These are phyloP conservation scores for Phalloptychus januarius DNA, from an alignment of 2,797 vertebrate genomes.

Conservation along the genomic window DNA sequence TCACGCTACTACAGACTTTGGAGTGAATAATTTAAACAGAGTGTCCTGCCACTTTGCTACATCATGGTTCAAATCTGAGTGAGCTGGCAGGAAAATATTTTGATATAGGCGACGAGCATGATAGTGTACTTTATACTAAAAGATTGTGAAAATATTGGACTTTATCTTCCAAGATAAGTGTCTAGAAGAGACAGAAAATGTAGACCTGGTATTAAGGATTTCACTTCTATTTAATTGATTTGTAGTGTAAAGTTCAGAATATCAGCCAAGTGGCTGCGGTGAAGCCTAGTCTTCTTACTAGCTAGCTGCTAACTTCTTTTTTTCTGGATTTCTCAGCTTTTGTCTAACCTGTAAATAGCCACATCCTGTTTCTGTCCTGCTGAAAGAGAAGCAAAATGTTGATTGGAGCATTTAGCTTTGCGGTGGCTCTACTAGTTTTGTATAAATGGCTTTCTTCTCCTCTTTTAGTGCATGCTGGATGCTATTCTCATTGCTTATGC, in stretches of 20 bases:
- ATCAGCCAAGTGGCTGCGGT: constrained; percentile 32
- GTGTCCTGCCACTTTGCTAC: constrained; percentile 26
- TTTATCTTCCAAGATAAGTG: constrained; percentile 31
- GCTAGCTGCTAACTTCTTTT: constrained; percentile 72
- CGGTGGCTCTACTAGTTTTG: constrained; percentile 44
- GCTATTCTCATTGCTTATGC: constrained; percentile 54
- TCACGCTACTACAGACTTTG: constrained; percentile 43
- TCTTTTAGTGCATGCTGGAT: constrained; percentile 67
- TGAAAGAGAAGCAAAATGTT: constrained; percentile 61
- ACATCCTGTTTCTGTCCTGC: constrained; percentile 42
- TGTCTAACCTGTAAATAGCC: constrained; percentile 63
- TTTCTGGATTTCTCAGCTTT: constrained; percentile 6
- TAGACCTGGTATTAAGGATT: constrained; percentile 17
- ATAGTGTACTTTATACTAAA: background rate
- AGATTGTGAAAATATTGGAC: constrained; percentile 12
- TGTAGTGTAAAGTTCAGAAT: constrained; percentile 33
- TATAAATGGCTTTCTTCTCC: constrained; percentile 38
- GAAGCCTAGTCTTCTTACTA: constrained; percentile 57
- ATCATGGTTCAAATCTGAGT: constrained; percentile 23
- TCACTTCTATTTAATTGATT: constrained; percentile 40
- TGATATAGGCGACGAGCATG: constrained; percentile 9
- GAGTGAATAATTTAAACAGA: constrained; percentile 25
- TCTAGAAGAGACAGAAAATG: constrained; percentile 8
- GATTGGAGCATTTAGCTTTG: constrained; percentile 46
- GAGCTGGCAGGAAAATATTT: constrained; percentile 24